phyloP scores from a whole-genome alignment of 2,797 vertebrate genomes.

The Mus caroli region DNA sequence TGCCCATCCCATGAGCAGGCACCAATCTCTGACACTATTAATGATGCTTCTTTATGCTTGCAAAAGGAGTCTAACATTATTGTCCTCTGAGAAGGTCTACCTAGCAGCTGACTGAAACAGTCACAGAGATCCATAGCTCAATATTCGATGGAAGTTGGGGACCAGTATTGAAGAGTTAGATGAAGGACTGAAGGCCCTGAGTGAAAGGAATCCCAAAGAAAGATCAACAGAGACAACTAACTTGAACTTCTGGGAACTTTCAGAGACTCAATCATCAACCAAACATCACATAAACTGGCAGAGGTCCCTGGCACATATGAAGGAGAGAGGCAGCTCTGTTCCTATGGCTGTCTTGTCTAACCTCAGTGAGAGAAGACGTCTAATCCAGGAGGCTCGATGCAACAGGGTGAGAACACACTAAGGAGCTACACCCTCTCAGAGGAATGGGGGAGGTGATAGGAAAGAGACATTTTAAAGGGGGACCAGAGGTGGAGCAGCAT shows the following conservation, averaged over 20 bases:
- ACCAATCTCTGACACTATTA: not conserved
- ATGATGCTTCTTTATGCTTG: not conserved
- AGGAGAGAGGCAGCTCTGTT: not conserved
- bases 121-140: not conserved
- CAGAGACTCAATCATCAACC: not conserved
- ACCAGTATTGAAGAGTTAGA: not conserved
- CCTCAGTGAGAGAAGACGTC: too few species aligned
- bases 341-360: too few species aligned
- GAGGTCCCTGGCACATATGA: not conserved
- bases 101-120: not conserved
- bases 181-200: not conserved
- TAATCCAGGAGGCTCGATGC: not conserved
- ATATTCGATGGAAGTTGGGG: not conserved
- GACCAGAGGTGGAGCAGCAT: not conserved
- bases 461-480: too few species aligned
- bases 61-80: not conserved
- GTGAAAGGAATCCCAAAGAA: not conserved
- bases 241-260: not conserved
- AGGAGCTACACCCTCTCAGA: not conserved
- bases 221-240: not conserved
- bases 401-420: not conserved
- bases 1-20: not conserved
- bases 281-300: not conserved
- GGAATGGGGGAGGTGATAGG: not conserved
- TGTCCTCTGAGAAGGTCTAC: not conserved